Conservation (phyloP, 2,797 vertebrate species). For the Sebastes itinus region DNA sequence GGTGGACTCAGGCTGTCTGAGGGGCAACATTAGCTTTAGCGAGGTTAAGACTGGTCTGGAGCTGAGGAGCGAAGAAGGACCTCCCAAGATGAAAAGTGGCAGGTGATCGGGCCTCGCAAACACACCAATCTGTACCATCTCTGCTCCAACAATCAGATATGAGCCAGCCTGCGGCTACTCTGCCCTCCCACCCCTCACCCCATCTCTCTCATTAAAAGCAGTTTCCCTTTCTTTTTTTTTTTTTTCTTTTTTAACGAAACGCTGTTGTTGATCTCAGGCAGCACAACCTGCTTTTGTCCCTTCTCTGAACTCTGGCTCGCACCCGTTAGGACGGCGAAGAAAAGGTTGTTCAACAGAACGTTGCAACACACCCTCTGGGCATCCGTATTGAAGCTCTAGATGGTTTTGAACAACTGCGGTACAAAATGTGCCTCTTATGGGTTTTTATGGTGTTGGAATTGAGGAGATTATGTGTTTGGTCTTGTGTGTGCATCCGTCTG, state of each 20-base stretch:
- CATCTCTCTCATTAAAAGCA: slow-evolving; percentile 5
- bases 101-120: slow-evolving; percentile 44
- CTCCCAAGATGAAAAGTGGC: slow-evolving; percentile 64
- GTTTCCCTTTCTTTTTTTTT: slow-evolving; percentile 5
- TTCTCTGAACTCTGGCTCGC: neutral
- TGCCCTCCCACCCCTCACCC: neutral
- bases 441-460: neutral
- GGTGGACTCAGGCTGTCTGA: too few relatives aligned
- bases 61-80: slow-evolving; percentile 29
- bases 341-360: neutral
- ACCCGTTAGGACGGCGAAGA: neutral
- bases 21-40: too few relatives aligned
- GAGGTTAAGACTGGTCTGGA: neutral
- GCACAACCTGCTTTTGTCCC: neutral
- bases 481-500: neutral
- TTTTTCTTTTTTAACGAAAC: neutral
- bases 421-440: neutral
- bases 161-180: neutral
- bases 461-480: neutral
- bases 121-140: slow-evolving; percentile 40
- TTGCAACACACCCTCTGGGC: neutral
- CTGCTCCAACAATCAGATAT: slow-evolving; percentile 42
- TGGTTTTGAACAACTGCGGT: neutral
- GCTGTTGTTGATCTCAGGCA: neutral
- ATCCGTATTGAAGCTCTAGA: neutral